phyloP scores from a whole-genome alignment of 1,140 invertebrate genomes.

The Bombus ignitus region DNA sequence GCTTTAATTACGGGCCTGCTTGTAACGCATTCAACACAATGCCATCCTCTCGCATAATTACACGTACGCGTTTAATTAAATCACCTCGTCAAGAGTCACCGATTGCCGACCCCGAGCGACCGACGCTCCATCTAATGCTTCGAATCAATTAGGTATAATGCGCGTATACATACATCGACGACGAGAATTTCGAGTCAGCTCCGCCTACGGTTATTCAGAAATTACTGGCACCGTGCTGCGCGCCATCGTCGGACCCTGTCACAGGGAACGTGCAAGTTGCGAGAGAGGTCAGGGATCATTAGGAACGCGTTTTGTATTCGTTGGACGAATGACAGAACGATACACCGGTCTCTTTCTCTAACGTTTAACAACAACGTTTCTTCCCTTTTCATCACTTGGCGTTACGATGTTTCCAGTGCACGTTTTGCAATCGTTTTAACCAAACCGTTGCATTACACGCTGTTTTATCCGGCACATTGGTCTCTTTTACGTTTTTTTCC shows the following conservation, averaged over 20 bases:
- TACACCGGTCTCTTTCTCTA: background rate
- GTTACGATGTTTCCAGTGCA: background rate
- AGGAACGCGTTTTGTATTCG: background rate
- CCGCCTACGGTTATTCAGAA: background rate
- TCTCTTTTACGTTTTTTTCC: too few relatives aligned
- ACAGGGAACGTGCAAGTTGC: constrained; percentile 1
- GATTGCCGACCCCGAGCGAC: background rate
- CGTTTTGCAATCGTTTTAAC: background rate
- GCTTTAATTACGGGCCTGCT: constrained; percentile 39
- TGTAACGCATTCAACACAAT: background rate
- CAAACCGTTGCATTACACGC: background rate
- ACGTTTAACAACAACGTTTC: background rate
- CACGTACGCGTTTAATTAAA: constrained; percentile 39
- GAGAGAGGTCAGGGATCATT: background rate
- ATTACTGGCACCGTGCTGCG: background rate
- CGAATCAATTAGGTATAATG: constrained; percentile 38
- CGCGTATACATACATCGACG: background rate
- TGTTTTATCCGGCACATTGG: background rate
- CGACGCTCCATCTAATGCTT: constrained; percentile 15
- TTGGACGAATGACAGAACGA: background rate
- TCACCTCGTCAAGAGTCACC: constrained; percentile 28
- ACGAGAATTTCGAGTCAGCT: background rate
- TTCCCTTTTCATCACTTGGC: too few relatives aligned
- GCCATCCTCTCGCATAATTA: constrained; percentile 34
- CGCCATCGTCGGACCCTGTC: background rate